Base-by-base conservation (phyloP, 1,140 invertebrate genomes). In the Trialeurodes vaporariorum region DNA sequence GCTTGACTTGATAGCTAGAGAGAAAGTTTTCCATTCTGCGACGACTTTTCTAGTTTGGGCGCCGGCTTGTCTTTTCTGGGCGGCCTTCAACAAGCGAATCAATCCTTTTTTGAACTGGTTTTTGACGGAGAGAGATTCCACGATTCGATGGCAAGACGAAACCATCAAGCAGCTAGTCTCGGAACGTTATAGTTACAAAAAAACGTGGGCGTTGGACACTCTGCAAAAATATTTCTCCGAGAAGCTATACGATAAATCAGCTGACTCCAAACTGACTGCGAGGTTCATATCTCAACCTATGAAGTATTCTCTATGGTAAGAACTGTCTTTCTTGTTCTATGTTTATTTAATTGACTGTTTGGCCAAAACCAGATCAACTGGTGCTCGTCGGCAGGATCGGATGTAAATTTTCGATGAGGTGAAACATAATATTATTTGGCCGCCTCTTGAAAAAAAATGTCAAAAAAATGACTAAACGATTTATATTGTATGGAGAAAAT, bases 1-100 rank as follows among this genome's bases (percentile, higher is more conserved):
- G 76, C 76, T 90, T 69, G 89, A 91, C 76, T 77, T 91, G 22
- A 72, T 91, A 27, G 86, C 87, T 1, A 81, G 85, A 68, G 86
- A 89, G 75, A 81, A 85, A n/a, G 79, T 80, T 63, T 89, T 89
- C 64, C 84, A 87, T 73, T 86, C 83, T 1, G 67, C 64, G 34
- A 2, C 61, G 34, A 67, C 73, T 75, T 27, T 73, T 86, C 84
- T 84, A 25, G 77, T 80, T 17, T 85, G 84, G 84, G 83, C 85
- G 23, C 84, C 85, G 59, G 85, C 86, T 22, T 83, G 83, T 64
- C 75, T 89, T 65, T 81, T 88, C 68, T 87, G 87, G 87, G 82
- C 85, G 2, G 82, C 85, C 71, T 77, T 90, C 49, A 81, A 81
- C 2, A 83, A 85, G 68, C 82, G 85, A 67, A 74, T 90, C 63